Evolutionary conservation across 1,140 invertebrate species (phyloP).

Genomic region (Littorina saxatilis): DNA sequence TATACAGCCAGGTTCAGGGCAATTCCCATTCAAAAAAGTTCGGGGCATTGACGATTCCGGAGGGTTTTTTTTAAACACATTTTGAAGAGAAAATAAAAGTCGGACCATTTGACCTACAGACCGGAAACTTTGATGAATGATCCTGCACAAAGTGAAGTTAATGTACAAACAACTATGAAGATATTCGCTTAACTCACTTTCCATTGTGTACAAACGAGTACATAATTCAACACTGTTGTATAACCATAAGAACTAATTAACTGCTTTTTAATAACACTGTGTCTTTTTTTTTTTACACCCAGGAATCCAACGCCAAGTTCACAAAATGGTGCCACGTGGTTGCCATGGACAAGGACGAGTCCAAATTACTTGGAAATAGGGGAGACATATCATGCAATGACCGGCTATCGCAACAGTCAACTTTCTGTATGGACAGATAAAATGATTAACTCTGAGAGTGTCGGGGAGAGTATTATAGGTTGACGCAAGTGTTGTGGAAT

Average conservation of each 20-base stretch:
- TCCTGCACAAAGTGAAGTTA: too few relatives aligned
- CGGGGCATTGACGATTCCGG: too few relatives aligned
- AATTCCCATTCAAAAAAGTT: too few relatives aligned
- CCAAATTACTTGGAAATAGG: conserved; percentile 4
- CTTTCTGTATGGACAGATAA: not conserved
- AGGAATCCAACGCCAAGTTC: not conserved
- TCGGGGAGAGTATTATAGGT: not conserved
- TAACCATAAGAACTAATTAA: not conserved
- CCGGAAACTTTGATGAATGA: too few relatives aligned
- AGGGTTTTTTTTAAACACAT: too few relatives aligned
- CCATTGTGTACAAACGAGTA: too few relatives aligned
- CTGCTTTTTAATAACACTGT: not conserved
- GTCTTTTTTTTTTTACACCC: not conserved
- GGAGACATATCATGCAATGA: not conserved
- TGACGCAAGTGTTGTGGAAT: too few relatives aligned
- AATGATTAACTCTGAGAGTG: not conserved
- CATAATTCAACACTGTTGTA: not conserved
- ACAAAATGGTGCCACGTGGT: not conserved
- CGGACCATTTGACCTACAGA: too few relatives aligned
- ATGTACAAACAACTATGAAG: too few relatives aligned
- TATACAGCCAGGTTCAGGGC: too few relatives aligned
- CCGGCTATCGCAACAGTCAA: not conserved
- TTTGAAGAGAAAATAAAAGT: too few relatives aligned
- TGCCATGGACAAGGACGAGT: conserved; percentile 20
- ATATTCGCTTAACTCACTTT: too few relatives aligned